Conservation (phyloP, 2,888 invertebrate genomes). For the Entomobrya proxima region DNA sequence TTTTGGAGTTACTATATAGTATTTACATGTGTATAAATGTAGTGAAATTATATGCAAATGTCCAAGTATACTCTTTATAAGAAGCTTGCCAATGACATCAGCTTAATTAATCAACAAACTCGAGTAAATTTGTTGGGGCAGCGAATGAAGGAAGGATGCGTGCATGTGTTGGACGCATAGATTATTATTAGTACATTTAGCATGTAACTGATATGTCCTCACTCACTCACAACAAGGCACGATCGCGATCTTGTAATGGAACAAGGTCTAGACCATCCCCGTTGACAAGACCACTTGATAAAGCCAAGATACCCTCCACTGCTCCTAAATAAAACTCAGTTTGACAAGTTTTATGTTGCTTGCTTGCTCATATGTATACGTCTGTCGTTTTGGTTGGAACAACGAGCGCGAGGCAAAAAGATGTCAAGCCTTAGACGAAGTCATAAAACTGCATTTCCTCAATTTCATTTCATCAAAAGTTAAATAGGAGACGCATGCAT, state of each 20-base stretch:
- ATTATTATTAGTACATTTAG: slow-evolving; percentile 45
- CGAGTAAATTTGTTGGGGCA: neutral
- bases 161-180: slow-evolving; percentile 28
- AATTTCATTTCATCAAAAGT: slow-evolving; percentile 75
- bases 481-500: slow-evolving; percentile 8
- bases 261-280: neutral
- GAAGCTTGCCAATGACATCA: slow-evolving; percentile 60
- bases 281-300: slow-evolving; percentile 58
- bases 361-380: neutral
- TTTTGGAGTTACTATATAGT: too few relatives aligned
- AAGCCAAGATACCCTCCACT: slow-evolving; percentile 41
- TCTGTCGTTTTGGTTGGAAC: neutral
- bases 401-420: neutral
- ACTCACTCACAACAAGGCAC: neutral
- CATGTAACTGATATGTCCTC: slow-evolving; percentile 55
- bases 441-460: slow-evolving; percentile 76
- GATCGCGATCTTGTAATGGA: neutral
- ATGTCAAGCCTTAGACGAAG: slow-evolving; percentile 52
- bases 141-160: neutral
- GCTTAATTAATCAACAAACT: slow-evolving; percentile 60
- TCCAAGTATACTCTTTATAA: slow-evolving; percentile 47
- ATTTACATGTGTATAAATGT: neutral
- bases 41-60: slow-evolving; percentile 50
- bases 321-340: neutral
- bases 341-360: neutral